phyloP scores from a whole-genome alignment of 2,888 invertebrate genomes.

The Hanleya hanleyi region DNA sequence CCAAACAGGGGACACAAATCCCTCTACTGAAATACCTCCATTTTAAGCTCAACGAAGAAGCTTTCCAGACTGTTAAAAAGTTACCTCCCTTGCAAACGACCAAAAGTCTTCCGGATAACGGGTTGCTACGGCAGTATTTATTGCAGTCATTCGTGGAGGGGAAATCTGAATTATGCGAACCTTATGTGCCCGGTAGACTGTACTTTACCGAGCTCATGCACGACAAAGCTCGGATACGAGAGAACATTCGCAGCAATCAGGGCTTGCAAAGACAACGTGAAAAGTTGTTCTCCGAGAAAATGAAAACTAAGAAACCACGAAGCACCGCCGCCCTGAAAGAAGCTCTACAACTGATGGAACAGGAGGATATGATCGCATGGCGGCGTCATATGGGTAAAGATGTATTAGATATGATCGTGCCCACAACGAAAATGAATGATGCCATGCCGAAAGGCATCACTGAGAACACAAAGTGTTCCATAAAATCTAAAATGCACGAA shows the following conservation, averaged over 20 bases:
- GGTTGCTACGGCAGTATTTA: constrained; percentile 47
- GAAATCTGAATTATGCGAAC: constrained; percentile 49
- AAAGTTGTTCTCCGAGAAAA: background rate
- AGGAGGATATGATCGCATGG: background rate
- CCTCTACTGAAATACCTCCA: constrained; percentile 58
- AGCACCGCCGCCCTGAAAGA: constrained; percentile 14
- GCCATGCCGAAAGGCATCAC: background rate
- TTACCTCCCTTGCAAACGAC: constrained; percentile 51
- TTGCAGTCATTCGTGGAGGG: constrained; percentile 56
- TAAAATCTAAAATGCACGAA: background rate
- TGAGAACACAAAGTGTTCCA: background rate
- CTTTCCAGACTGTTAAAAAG: constrained; percentile 45
- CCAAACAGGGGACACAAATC: constrained; percentile 55
- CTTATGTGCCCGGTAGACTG: constrained; percentile 54
- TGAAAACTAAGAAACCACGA: background rate
- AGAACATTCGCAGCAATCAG: constrained; percentile 32
- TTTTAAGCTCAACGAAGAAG: constrained; percentile 56
- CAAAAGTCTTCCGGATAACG: constrained; percentile 56
- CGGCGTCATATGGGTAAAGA: background rate
- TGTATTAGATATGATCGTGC: background rate
- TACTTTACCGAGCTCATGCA: constrained; percentile 66
- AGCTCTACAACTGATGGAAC: background rate
- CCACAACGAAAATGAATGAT: background rate
- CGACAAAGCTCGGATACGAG: constrained; percentile 58
- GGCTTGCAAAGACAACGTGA: background rate